These are phyloP conservation scores for Pseudomugil gertrudae DNA, from an alignment of 2,797 vertebrate genomes.

Conservation along the genomic window DNA sequence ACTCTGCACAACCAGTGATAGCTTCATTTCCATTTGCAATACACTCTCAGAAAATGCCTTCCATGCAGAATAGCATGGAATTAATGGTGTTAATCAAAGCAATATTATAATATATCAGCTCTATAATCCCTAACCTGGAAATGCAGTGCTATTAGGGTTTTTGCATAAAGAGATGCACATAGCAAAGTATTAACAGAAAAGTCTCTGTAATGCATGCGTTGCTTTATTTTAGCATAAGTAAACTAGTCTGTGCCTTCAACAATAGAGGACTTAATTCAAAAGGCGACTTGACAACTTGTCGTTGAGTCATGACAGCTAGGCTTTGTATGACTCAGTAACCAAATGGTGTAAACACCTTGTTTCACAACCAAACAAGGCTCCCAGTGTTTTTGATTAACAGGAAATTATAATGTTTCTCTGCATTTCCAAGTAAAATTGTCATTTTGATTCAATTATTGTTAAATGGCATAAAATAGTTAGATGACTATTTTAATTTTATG, in stretches of 20 bases:
- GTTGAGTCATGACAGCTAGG: conserved; percentile 52
- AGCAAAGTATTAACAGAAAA: conserved; percentile 24
- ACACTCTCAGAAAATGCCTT: conserved; percentile 31
- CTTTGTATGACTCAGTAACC: conserved; percentile 38
- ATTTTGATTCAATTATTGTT: conserved; percentile 17
- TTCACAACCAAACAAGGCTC: conserved; percentile 38
- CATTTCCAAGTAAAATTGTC: conserved; percentile 9
- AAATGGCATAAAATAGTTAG: not conserved
- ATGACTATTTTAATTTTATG: not conserved
- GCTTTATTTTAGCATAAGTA: conserved; percentile 33
- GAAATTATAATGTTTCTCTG: conserved; percentile 23
- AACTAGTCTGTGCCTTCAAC: conserved; percentile 43
- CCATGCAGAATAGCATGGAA: conserved; percentile 55
- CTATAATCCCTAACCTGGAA: conserved; percentile 28
- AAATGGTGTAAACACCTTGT: conserved; percentile 48
- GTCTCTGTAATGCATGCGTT: conserved; percentile 22
- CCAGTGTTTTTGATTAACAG: conserved; percentile 10
- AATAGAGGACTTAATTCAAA: conserved; percentile 50
- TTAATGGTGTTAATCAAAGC: conserved; percentile 60
- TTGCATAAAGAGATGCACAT: conserved; percentile 24
- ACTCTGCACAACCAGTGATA: conserved; percentile 32
- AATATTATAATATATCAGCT: conserved; percentile 31
- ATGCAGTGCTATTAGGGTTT: conserved; percentile 9
- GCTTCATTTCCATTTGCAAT: conserved; percentile 65
- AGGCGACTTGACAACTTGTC: conserved; percentile 51